Percentiles rank a stretch among this genome's conserved stretches.
phyloP scores from a whole-genome alignment of 2,888 invertebrate genomes.

The Onthophagus sagittarius region DNA sequence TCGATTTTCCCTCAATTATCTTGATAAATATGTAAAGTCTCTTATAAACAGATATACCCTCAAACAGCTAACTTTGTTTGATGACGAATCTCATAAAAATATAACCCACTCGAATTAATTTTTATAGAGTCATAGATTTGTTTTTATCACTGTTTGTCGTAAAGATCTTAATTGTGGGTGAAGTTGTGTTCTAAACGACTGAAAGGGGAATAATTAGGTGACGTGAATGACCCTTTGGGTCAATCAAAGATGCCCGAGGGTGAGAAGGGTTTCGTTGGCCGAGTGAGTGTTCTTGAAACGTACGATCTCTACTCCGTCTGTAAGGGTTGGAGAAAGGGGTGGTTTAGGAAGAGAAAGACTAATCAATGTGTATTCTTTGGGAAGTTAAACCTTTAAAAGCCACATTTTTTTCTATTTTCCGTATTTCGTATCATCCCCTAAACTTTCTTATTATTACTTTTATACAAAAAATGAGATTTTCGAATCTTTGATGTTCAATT shows the following conservation, averaged over 20 bases:
- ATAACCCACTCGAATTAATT: neutral
- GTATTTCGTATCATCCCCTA: no score
- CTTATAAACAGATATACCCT: no score
- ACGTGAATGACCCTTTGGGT: conserved; percentile 33
- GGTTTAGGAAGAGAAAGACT: neutral
- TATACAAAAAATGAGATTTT: neutral
- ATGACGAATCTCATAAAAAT: neutral
- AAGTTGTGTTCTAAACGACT: conserved; percentile 29
- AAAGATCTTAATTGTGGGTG: conserved; percentile 21
- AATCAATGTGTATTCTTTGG: no score
- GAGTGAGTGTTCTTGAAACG: neutral
- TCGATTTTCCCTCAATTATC: no score
- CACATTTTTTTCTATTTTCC: no score
- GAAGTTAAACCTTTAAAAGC: no score
- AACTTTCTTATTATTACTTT: no score
- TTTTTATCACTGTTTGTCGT: neutral
- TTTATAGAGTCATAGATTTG: neutral
- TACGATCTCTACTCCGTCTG: neutral
- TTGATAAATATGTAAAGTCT: no score
- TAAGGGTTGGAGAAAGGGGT: neutral
- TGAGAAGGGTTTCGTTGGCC: conserved; percentile 19
- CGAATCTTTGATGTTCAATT: neutral
- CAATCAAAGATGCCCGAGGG: conserved; percentile 35
- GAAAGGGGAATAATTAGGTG: conserved; percentile 31
- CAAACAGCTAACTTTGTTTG: no score